Evolutionary conservation across 2,113 vertebrate genomes (phyloP).

Genomic region (Galemys pyrenaicus): DNA sequence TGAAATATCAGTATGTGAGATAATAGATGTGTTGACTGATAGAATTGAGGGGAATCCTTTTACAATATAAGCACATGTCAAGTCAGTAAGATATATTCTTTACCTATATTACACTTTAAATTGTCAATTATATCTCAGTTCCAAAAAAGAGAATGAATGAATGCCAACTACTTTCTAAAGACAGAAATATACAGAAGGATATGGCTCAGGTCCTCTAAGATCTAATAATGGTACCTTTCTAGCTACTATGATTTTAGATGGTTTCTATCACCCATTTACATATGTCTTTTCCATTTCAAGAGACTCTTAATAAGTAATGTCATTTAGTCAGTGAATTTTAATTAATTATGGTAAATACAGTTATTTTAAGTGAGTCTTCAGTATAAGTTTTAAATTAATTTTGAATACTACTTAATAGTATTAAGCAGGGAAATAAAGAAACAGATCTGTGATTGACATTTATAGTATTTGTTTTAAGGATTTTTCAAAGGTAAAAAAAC

Average conservation of each 20-base stretch:
- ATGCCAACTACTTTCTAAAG: background rate
- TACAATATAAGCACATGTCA: background rate
- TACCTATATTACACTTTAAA: background rate
- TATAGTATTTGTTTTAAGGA: background rate
- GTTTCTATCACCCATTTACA: background rate
- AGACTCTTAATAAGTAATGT: background rate
- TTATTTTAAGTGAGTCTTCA: constrained; percentile 23
- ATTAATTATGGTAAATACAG: constrained; percentile 17
- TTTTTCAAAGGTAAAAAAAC: constrained; percentile 9
- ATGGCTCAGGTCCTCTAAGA: background rate
- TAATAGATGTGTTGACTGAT: background rate
- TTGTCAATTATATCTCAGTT: background rate
- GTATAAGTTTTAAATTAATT: background rate
- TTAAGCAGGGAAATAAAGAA: background rate
- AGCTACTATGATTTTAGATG: background rate
- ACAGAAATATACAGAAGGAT: background rate
- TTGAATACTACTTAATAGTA: background rate
- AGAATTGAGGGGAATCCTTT: background rate
- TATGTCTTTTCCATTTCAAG: background rate
- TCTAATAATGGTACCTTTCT: background rate
- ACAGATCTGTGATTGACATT: background rate
- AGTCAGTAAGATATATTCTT: background rate
- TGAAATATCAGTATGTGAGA: background rate
- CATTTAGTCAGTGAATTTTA: background rate
- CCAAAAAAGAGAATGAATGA: background rate